Conservation (phyloP, 1,140 invertebrate species). For the Drosophila dunni region DNA sequence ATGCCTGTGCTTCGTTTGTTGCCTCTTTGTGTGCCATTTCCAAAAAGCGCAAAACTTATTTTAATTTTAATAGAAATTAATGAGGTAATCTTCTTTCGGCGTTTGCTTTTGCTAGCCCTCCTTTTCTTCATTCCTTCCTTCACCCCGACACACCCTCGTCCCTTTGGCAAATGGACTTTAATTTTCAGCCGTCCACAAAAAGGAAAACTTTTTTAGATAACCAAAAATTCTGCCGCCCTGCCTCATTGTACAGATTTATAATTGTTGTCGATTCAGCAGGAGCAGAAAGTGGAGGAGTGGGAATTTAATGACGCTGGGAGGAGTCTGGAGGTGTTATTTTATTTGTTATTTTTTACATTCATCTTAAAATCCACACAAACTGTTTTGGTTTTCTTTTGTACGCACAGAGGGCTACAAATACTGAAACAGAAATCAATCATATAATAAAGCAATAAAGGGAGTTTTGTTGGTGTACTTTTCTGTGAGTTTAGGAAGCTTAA, state of each 20-base stretch:
- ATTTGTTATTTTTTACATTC: neutral
- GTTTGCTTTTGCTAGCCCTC: constrained; percentile 12
- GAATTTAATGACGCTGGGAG: neutral
- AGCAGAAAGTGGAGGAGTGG: neutral
- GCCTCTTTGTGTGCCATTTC: constrained; percentile 40
- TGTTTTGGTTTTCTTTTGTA: constrained; percentile 2
- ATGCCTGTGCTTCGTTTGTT: constrained; percentile 30
- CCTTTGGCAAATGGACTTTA: constrained; percentile 50
- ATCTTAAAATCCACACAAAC: constrained; percentile 9
- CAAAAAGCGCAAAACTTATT: constrained; percentile 59
- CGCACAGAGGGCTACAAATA: neutral
- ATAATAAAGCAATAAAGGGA: neutral
- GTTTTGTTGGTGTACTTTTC: neutral
- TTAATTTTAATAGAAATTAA: constrained; percentile 69
- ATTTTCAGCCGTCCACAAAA: constrained; percentile 35
- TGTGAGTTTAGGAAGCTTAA: neutral
- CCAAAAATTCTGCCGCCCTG: constrained; percentile 24
- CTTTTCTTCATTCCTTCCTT: neutral
- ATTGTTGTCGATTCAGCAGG: constrained; percentile 29
- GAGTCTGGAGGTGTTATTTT: neutral
- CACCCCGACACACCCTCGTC: neutral
- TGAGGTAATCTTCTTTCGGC: constrained; percentile 60
- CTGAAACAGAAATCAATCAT: constrained; percentile 1
- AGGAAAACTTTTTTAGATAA: constrained; percentile 29
- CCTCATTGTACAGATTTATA: constrained; percentile 49